phyloP scores from a whole-genome alignment of 1,140 invertebrate genomes.

The Aphelinus certus region DNA sequence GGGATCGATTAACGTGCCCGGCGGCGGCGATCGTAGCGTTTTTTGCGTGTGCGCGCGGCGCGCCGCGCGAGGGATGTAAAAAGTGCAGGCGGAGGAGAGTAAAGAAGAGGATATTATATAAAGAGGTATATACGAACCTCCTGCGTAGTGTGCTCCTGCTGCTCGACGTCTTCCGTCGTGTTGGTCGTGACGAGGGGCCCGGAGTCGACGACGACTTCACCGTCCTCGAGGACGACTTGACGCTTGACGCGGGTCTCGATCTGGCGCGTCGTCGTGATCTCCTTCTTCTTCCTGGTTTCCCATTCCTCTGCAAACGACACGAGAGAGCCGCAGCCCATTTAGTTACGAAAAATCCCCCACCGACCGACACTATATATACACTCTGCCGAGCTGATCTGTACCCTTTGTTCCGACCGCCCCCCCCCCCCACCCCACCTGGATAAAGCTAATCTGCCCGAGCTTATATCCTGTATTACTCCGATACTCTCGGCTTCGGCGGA shows the following conservation, averaged over 20 bases:
- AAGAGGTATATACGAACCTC: conserved; percentile 69
- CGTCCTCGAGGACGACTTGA: conserved; percentile 89
- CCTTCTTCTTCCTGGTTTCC: conserved; percentile 87
- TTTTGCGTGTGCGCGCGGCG: no score
- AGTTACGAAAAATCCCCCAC: background rate
- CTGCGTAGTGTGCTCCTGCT: conserved; percentile 85
- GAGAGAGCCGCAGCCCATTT: no score
- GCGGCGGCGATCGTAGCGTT: no score
- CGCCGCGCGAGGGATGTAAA: background rate
- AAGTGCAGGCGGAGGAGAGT: background rate
- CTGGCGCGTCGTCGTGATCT: conserved; percentile 87
- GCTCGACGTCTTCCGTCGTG: conserved; percentile 87
- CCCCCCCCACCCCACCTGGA: no score
- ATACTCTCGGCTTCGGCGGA: no score
- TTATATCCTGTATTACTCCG: no score
- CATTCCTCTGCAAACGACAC: conserved; percentile 79
- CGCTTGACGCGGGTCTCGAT: conserved; percentile 89
- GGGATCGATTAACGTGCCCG: no score
- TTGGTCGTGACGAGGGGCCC: conserved; percentile 90
- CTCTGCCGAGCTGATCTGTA: no score
- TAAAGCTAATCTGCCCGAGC: no score
- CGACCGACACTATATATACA: background rate
- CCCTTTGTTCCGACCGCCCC: no score
- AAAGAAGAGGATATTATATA: no score
- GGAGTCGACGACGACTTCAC: conserved; percentile 86